Conservation (phyloP, 1,140 invertebrate species). For the Zaprionus ornatus region DNA sequence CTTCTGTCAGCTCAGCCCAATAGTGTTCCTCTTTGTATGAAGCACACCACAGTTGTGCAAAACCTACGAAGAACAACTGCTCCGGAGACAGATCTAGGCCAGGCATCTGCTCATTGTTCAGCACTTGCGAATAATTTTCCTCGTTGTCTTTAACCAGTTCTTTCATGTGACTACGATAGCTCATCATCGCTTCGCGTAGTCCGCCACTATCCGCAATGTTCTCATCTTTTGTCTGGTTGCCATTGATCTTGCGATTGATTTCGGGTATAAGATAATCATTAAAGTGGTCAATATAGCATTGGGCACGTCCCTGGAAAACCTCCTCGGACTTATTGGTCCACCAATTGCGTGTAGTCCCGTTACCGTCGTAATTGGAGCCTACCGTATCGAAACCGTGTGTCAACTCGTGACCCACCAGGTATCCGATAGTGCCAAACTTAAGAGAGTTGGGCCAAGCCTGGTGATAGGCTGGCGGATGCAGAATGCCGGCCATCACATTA, state of each 20-base stretch:
- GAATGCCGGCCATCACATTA: slow-evolving; percentile 90
- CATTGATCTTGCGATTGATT: slow-evolving; percentile 86
- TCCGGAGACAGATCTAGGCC: slow-evolving; percentile 92
- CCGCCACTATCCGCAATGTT: slow-evolving; percentile 94
- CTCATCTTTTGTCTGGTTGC: slow-evolving; percentile 87
- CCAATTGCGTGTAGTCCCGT: slow-evolving; percentile 69
- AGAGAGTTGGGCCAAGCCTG: slow-evolving; percentile 67
- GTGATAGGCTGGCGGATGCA: slow-evolving; percentile 97
- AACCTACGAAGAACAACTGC: slow-evolving; percentile 95
- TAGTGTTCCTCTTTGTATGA: slow-evolving; percentile 66
- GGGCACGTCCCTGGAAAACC: slow-evolving; percentile 84
- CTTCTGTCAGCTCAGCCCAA: slow-evolving; percentile 67
- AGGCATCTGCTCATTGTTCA: slow-evolving; percentile 88
- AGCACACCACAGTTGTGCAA: slow-evolving; percentile 88
- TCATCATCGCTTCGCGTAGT: slow-evolving; percentile 93
- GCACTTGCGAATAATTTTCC: slow-evolving; percentile 66
- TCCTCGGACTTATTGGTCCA: slow-evolving; percentile 61
- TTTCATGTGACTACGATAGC: slow-evolving; percentile 86
- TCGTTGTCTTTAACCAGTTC: slow-evolving; percentile 78
- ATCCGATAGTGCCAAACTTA: slow-evolving; percentile 74
- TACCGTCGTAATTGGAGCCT: slow-evolving; percentile 57
- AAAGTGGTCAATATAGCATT: slow-evolving; percentile 92
- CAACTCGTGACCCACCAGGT: slow-evolving; percentile 72
- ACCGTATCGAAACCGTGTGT: slow-evolving; percentile 73
- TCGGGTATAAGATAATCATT: slow-evolving; percentile 73